Conservation (phyloP, 1,140 invertebrate genomes). For the Nebria ingens region DNA sequence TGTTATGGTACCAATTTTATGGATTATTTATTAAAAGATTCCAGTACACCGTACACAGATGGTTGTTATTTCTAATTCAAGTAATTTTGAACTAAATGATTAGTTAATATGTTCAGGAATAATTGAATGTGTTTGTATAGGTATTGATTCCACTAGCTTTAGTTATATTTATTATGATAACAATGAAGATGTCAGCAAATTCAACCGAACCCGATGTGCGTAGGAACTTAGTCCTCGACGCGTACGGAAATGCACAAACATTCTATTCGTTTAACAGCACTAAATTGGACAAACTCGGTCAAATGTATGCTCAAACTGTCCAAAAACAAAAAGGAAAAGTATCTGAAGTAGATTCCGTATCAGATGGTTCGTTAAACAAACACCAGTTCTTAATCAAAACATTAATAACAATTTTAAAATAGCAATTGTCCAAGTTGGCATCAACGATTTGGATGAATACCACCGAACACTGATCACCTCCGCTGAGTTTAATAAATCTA, state of each 20-base stretch:
- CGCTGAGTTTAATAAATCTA: slow-evolving; percentile 33
- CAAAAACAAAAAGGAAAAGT: slow-evolving; percentile 13
- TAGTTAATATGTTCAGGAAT: not conserved
- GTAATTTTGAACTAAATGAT: not conserved
- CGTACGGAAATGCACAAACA: not conserved
- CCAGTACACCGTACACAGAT: not conserved
- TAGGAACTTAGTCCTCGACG: not conserved
- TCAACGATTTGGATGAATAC: slow-evolving; percentile 27
- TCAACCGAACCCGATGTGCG: not conserved
- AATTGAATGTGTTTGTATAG: not conserved
- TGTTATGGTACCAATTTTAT: not conserved
- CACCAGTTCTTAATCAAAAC: not conserved
- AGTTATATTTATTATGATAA: not conserved
- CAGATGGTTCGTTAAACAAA: slow-evolving; percentile 14
- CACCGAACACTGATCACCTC: slow-evolving; percentile 24
- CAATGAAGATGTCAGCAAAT: not conserved
- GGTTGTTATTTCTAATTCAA: slow-evolving; percentile 4
- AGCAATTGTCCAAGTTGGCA: slow-evolving; percentile 26
- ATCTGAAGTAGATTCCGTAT: slow-evolving; percentile 18
- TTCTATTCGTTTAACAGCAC: not conserved
- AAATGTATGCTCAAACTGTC: slow-evolving; percentile 17
- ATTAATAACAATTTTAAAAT: not conserved
- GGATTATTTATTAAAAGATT: not conserved
- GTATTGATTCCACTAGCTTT: not conserved
- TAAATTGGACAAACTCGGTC: slow-evolving; percentile 12